Conservation (phyloP, 2,113 vertebrate genomes). For the Scartelaos histophorus region DNA sequence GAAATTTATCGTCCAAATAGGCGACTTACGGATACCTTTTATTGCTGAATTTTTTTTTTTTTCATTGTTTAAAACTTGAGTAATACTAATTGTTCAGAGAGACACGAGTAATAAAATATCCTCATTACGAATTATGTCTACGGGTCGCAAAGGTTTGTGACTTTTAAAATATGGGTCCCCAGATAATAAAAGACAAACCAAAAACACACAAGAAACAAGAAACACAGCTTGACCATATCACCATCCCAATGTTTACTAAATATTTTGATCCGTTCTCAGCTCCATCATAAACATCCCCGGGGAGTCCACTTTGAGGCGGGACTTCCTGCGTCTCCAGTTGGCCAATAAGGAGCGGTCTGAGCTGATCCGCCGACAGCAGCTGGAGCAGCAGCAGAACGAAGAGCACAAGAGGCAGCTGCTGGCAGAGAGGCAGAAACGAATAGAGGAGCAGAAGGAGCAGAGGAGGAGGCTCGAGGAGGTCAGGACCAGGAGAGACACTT, state of each 20-base stretch:
- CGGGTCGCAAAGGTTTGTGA: no score
- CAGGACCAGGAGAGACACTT: not conserved
- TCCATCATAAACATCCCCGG: constrained; percentile 96
- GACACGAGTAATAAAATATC: no score
- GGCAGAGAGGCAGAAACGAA: constrained; percentile 96
- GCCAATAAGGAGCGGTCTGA: constrained; percentile 97
- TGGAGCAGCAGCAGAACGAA: constrained; percentile 98
- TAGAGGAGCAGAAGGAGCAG: constrained; percentile 98
- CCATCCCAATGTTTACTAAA: not conserved
- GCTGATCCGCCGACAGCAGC: constrained; percentile 92
- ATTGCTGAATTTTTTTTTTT: no score
- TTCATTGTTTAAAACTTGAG: no score
- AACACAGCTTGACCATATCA: no score
- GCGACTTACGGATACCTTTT: no score
- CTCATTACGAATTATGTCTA: no score
- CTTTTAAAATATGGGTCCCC: no score
- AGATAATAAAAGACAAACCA: no score
- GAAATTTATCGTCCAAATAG: no score
- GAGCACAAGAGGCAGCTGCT: constrained; percentile 95
- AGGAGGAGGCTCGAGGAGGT: constrained; percentile 95
- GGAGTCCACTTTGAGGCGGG: constrained; percentile 91
- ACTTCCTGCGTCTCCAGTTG: constrained; percentile 95
- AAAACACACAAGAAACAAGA: no score
- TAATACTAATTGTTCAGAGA: no score
- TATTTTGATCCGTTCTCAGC: constrained; percentile 62